A percentile compares a stretch with the other conserved stretches of the same genome.
Conservation (phyloP, 1,140 invertebrate species). For the Pinna nobilis region DNA sequence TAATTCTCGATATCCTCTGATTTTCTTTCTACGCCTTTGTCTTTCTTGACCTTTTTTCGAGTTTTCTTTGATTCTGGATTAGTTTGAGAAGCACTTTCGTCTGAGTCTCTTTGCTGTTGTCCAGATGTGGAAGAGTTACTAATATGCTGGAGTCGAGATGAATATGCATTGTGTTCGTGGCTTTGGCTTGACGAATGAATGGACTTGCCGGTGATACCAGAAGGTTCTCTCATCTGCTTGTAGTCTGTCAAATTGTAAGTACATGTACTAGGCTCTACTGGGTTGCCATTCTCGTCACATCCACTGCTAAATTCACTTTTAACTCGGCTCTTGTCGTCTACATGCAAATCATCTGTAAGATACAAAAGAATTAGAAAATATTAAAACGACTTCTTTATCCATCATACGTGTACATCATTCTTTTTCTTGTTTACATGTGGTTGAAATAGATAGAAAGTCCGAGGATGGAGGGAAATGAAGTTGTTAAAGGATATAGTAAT, state of each 20-base stretch:
- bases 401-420: too few relatives aligned
- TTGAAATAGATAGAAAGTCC: too few relatives aligned
- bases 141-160: background rate
- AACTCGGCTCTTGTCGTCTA: constrained; percentile 20
- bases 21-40: constrained; percentile 34
- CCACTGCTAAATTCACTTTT: constrained; percentile 22
- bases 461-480: too few relatives aligned
- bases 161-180: constrained; percentile 9
- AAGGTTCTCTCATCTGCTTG: constrained; percentile 57
- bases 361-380: too few relatives aligned
- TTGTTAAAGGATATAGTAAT: too few relatives aligned
- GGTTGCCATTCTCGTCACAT: constrained; percentile 50
- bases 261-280: constrained; percentile 14
- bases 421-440: too few relatives aligned
- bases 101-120: constrained; percentile 30
- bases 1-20: constrained; percentile 60
- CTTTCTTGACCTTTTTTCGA: constrained; percentile 44
- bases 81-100: constrained; percentile 3
- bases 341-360: constrained; percentile 38
- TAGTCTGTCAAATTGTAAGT: constrained; percentile 23
- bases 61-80: constrained; percentile 10
- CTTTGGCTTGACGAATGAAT: background rate
- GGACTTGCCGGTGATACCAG: constrained; percentile 2
- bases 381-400: too few relatives aligned
- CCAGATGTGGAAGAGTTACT: constrained; percentile 1